Evolutionary conservation across 2,888 invertebrate genomes (phyloP).

Genomic region (Cheilosia scutellata): DNA sequence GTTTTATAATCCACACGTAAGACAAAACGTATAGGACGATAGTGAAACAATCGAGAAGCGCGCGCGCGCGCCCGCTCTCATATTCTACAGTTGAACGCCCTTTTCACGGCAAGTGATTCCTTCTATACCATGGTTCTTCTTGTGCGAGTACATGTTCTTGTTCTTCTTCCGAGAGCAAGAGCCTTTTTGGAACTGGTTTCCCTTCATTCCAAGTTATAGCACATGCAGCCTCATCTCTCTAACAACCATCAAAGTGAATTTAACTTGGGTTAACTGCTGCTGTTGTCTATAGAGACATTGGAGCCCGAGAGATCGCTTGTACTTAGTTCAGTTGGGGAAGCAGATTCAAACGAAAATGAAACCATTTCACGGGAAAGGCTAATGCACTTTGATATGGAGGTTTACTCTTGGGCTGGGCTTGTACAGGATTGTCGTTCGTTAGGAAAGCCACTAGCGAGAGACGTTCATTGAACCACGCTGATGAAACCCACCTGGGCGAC

Average conservation of each 20-base stretch:
- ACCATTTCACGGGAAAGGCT: slow-evolving; percentile 78
- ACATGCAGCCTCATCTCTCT: slow-evolving; percentile 68
- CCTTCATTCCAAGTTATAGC: slow-evolving; percentile 60
- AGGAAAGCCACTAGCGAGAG: slow-evolving; percentile 43
- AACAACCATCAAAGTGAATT: slow-evolving; percentile 69
- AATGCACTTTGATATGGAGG: slow-evolving; percentile 63
- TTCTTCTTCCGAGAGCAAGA: slow-evolving; percentile 70
- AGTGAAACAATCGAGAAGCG: slow-evolving; percentile 55
- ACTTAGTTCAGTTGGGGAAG: slow-evolving; percentile 61
- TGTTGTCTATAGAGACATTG: slow-evolving; percentile 56
- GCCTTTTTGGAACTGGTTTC: slow-evolving; percentile 76
- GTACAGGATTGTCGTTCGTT: slow-evolving; percentile 60
- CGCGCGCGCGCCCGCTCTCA: slow-evolving; percentile 64
- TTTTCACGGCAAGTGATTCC: slow-evolving; percentile 84
- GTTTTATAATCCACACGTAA: slow-evolving; percentile 55
- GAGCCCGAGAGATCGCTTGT: slow-evolving; percentile 35
- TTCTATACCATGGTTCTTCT: slow-evolving; percentile 71
- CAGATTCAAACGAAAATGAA: slow-evolving; percentile 81
- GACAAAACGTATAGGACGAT: slow-evolving; percentile 47
- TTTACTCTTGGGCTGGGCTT: slow-evolving; percentile 59
- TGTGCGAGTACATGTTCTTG: slow-evolving; percentile 32
- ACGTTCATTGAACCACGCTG: slow-evolving; percentile 65
- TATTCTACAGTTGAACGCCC: slow-evolving; percentile 82
- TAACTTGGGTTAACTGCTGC: slow-evolving; percentile 69
- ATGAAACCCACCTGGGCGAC: slow-evolving; percentile 64